Conservation (phyloP, 2,797 vertebrate genomes). For the Petrocephalus sullivani region DNA sequence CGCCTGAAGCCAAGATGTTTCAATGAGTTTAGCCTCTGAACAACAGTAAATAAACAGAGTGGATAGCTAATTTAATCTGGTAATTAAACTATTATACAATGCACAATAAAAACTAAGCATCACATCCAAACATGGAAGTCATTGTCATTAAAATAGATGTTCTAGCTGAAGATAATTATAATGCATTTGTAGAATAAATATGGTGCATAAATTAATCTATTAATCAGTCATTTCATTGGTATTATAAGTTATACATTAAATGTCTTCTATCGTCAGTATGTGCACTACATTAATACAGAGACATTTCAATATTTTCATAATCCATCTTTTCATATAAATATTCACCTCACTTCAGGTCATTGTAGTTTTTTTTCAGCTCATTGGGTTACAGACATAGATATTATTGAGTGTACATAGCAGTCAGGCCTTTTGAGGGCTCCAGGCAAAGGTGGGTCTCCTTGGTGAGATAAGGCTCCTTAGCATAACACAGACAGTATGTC, state of each 20-base stretch:
- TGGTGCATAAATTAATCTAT: not conserved
- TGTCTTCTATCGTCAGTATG: not conserved
- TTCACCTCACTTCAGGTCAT: not conserved
- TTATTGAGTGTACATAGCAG: not conserved
- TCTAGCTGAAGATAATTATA: not conserved
- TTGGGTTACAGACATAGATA: not conserved
- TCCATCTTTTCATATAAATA: not conserved
- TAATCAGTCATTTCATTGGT: not conserved
- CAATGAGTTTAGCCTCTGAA: not conserved
- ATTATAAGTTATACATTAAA: not conserved
- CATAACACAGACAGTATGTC: not conserved
- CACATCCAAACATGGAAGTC: not conserved
- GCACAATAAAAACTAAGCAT: not conserved
- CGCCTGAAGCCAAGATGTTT: not conserved
- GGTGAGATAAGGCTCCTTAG: not conserved
- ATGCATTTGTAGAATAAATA: not conserved
- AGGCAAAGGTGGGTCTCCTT: not conserved
- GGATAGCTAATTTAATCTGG: constrained; percentile 5
- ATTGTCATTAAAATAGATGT: not conserved
- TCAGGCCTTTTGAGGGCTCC: not conserved
- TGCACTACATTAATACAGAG: not conserved
- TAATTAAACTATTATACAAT: not conserved
- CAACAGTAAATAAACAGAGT: not conserved
- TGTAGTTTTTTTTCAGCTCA: not conserved
- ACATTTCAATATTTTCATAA: not conserved